Percentiles rank a stretch among this genome's conserved stretches.
Conservation (phyloP, 2,797 vertebrate species). For the Emys orbicularis region DNA sequence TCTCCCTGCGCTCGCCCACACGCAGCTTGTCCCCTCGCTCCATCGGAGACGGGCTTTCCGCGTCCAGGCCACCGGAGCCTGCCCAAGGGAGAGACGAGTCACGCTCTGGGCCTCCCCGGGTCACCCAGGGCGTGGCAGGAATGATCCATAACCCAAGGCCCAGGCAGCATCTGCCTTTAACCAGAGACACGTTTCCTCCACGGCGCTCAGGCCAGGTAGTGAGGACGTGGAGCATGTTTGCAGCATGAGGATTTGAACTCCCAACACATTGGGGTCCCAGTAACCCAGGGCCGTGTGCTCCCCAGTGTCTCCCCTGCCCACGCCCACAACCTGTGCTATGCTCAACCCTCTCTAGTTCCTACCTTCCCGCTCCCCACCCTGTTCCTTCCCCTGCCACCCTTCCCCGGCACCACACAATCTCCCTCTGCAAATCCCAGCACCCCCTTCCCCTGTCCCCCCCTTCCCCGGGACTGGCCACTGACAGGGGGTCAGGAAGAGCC, state of each 20-base stretch:
- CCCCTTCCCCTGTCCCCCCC: too few relatives aligned
- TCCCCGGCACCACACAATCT: too few relatives aligned
- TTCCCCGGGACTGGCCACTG: too few relatives aligned
- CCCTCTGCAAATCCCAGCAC: too few relatives aligned
- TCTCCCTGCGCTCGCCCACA: accelerated
- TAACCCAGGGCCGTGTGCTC: not conserved
- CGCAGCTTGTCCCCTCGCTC: not conserved
- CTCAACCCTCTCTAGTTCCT: too few relatives aligned
- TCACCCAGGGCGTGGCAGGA: too few relatives aligned
- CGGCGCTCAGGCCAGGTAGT: too few relatives aligned
- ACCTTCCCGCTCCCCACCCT: not conserved
- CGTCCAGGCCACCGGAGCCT: not conserved
- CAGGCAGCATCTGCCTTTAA: not conserved
- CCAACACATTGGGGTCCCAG: not conserved
- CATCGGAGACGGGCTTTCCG: accelerated
- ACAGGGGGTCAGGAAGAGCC: not conserved
- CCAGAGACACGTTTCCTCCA: too few relatives aligned
- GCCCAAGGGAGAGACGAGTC: accelerated
- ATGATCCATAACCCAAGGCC: not conserved
- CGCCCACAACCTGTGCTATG: not conserved
- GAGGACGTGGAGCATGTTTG: too few relatives aligned
- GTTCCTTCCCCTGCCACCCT: not conserved
- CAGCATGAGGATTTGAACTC: not conserved
- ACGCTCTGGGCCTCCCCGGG: not conserved
- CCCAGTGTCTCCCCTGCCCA: not conserved